These are phyloP conservation scores for Mythimna loreyi DNA, from an alignment of 2,888 invertebrate species.

Conservation along the genomic window DNA sequence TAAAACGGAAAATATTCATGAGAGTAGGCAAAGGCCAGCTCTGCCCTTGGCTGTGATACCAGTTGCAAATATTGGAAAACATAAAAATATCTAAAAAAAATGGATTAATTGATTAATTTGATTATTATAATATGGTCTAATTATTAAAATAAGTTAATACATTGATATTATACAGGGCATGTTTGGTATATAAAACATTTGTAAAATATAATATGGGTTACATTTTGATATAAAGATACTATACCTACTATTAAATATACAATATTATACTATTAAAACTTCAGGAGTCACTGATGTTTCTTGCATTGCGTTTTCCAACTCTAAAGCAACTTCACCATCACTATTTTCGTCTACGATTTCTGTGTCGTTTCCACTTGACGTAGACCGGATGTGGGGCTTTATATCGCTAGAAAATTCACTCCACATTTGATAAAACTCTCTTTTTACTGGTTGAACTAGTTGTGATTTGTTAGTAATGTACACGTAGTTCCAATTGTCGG, in stretches of 20 bases:
- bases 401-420: constrained; percentile 65
- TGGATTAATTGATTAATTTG: constrained; percentile 37
- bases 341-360: constrained; percentile 18
- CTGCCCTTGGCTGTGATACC: constrained; percentile 53
- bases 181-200: constrained; percentile 80
- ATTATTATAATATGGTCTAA: constrained; percentile 58
- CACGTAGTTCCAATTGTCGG: constrained; percentile 93
- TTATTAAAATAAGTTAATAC: constrained; percentile 67
- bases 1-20: constrained; percentile 48
- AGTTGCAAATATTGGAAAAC: constrained; percentile 41
- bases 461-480: constrained; percentile 91
- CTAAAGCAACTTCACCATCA: constrained; percentile 30
- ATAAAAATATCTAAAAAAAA: constrained; percentile 31
- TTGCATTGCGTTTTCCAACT: constrained; percentile 45
- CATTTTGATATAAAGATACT: constrained; percentile 35
- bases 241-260: too few species aligned
- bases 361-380: constrained; percentile 25
- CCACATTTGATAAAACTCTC: constrained; percentile 92
- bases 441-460: constrained; percentile 90
- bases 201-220: constrained; percentile 67
- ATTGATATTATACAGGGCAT: constrained; percentile 72
- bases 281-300: constrained; percentile 74
- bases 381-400: constrained; percentile 33
- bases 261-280: constrained; percentile 59
- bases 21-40: constrained; percentile 68